phyloP scores from a whole-genome alignment of 2,888 invertebrate genomes.

The Biston betularia region DNA sequence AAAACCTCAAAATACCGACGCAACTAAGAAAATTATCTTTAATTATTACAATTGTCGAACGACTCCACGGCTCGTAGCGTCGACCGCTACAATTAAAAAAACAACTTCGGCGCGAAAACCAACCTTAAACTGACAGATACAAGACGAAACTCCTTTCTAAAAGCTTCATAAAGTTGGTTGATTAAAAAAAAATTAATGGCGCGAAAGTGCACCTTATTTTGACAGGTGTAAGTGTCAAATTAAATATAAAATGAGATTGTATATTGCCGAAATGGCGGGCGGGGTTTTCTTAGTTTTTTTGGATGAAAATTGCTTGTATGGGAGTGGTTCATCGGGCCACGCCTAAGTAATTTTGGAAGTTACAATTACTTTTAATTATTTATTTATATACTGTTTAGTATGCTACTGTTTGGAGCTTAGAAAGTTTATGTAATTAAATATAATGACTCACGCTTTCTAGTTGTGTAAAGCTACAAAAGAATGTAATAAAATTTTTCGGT shows the following conservation, averaged over 20 bases:
- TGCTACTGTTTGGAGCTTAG: conserved; percentile 33
- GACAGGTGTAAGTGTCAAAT: conserved; percentile 39
- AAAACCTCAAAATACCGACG: conserved; percentile 59
- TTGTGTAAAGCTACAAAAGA: neutral
- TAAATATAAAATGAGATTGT: conserved; percentile 27
- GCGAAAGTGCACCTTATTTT: conserved; percentile 41
- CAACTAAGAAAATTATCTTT: conserved; percentile 60
- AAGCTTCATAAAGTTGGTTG: conserved; percentile 10
- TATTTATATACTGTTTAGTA: conserved; percentile 15
- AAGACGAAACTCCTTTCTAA: conserved; percentile 23
- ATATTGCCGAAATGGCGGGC: conserved; percentile 41
- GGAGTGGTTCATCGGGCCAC: conserved; percentile 38
- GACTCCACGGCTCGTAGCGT: conserved; percentile 23
- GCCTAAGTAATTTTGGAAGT: conserved; percentile 36
- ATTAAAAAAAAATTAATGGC: conserved; percentile 23
- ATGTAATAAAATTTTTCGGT: neutral
- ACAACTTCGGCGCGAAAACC: conserved; percentile 27
- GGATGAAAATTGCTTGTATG: conserved; percentile 42
- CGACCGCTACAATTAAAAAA: conserved; percentile 21
- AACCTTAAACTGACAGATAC: conserved; percentile 35
- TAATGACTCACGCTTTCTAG: conserved; percentile 16
- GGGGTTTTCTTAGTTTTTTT: conserved; percentile 41
- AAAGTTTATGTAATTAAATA: conserved; percentile 17
- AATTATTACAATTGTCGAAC: conserved; percentile 56
- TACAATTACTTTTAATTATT: conserved; percentile 26